A percentile compares a stretch with the other conserved stretches of the same genome.
Evolutionary conservation across 2,888 invertebrate species (phyloP).

Genomic region (Nasonia oneida): DNA sequence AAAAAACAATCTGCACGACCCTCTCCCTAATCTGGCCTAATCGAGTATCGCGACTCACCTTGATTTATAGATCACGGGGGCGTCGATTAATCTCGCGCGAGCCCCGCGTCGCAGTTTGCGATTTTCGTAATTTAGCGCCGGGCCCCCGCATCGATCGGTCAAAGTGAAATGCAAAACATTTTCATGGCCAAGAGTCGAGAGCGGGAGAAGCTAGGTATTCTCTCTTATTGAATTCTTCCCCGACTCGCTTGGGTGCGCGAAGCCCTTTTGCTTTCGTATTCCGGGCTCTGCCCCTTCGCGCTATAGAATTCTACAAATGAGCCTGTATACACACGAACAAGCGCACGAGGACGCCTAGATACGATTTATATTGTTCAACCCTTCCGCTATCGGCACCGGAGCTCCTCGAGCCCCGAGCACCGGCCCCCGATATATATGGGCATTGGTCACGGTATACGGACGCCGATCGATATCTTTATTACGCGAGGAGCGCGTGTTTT

Average conservation of each 20-base stretch:
- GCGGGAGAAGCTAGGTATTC: slow-evolving; percentile 25
- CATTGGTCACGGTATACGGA: slow-evolving; percentile 69
- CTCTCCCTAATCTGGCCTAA: slow-evolving; percentile 33
- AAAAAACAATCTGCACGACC: slow-evolving; percentile 12
- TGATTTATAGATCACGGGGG: slow-evolving; percentile 36
- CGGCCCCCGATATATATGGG: slow-evolving; percentile 61
- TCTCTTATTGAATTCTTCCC: slow-evolving; percentile 63
- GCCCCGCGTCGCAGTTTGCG: slow-evolving; percentile 6
- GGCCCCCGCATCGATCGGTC: slow-evolving; percentile 38
- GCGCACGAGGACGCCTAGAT: slow-evolving; percentile 48
- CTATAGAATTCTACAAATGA: slow-evolving; percentile 61
- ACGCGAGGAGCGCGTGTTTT: slow-evolving; percentile 49
- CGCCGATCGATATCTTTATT: slow-evolving; percentile 71
- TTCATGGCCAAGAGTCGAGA: slow-evolving; percentile 47
- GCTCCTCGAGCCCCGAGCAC: background rate
- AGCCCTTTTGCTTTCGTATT: slow-evolving; percentile 54
- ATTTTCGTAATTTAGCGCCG: slow-evolving; percentile 26
- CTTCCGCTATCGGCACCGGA: slow-evolving; percentile 63
- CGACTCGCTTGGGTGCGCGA: background rate
- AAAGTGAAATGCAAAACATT: slow-evolving; percentile 61
- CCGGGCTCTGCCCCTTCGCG: slow-evolving; percentile 1
- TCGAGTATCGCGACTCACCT: slow-evolving; percentile 37
- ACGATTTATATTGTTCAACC: slow-evolving; percentile 67
- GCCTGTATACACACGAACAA: slow-evolving; percentile 57
- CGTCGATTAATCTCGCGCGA: slow-evolving; percentile 41